Base-by-base conservation (phyloP, 2,888 invertebrate species). In the Metopia argyrocephala region DNA sequence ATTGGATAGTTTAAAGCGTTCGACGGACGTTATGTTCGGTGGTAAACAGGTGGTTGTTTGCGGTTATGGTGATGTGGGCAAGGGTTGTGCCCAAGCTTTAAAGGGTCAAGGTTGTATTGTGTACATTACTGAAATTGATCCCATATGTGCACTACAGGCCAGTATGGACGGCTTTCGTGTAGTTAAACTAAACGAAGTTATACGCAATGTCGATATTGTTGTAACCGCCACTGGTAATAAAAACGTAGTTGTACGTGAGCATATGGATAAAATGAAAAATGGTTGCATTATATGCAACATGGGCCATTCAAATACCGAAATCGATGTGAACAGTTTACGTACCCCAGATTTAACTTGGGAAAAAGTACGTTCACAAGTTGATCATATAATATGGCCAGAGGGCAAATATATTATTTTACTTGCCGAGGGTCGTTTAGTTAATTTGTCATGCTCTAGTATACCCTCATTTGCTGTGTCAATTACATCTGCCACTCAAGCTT, bases 151-250 rank as follows among this genome's bases (percentile, higher is more conserved):
- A 25, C 91, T 98, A 46, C 98, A 98, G 92, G 98, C 98, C 28
- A 95, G 90, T 82, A 98, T 98, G 98, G 98, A 98, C 88, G 98
- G 98, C 0, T 98, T 96, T 90, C 94, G 97, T 86, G 98, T 98
- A 46, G 96, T 98, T 69, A 97, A 98, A 91, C 91, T 98, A 82
- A 97, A 96, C 87, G 98, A 98, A 92, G 97, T 98, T 45, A 95
- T 96, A 84, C 93, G 97, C 70, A 96, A 95, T 90, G 96, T 98
- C 76, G 98, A 98, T 91, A 97, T 98, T 87, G 95, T 98, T 56
- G 96, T 98, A 85, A 98, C 98, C n/a, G 98, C 98, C 62, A 98
- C 98, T 0, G 98, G 98, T 38, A 98, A 98, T 90, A 98, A 98
- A 91, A 97, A 98, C 87, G 98, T 98, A 5, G 97, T 98, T 23